phyloP scores from a whole-genome alignment of 37 sponge, comb jelly and placozoan species.

The Beroe forskalii region DNA sequence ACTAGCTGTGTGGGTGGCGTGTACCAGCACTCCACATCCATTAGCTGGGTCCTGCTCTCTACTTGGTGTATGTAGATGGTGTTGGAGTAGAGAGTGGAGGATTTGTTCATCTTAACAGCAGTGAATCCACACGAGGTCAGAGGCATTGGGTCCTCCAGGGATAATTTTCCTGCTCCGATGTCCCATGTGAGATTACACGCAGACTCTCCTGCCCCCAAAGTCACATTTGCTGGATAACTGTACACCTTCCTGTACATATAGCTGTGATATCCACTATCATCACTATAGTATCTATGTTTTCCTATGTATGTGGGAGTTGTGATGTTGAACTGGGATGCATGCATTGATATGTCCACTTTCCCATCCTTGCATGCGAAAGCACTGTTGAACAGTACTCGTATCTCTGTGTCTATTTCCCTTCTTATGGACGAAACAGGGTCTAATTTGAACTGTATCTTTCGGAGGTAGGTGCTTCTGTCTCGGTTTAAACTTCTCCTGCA shows the following conservation, averaged over 20 bases:
- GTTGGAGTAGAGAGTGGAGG: background rate
- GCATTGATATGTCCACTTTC: background rate
- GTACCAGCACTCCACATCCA: background rate
- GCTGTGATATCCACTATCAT: background rate
- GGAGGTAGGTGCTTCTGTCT: background rate
- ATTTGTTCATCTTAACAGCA: background rate
- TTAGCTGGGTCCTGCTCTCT: background rate
- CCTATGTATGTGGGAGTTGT: background rate
- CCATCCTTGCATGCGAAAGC: background rate
- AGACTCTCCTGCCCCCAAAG: background rate
- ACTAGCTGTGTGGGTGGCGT: background rate
- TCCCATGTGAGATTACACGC: background rate
- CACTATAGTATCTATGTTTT: background rate
- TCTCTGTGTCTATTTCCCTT: background rate
- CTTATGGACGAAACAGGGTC: background rate
- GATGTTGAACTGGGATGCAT: background rate
- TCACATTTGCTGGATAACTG: background rate
- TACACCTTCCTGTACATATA: background rate
- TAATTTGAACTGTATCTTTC: background rate
- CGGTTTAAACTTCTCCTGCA: background rate
- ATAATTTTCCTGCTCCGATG: background rate
- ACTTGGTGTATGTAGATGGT: background rate
- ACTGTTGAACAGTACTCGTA: background rate
- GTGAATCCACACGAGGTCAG: background rate
- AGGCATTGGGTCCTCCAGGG: background rate